phyloP scores from a whole-genome alignment of 2,113 vertebrate genomes.

The Peucedramus taeniatus region DNA sequence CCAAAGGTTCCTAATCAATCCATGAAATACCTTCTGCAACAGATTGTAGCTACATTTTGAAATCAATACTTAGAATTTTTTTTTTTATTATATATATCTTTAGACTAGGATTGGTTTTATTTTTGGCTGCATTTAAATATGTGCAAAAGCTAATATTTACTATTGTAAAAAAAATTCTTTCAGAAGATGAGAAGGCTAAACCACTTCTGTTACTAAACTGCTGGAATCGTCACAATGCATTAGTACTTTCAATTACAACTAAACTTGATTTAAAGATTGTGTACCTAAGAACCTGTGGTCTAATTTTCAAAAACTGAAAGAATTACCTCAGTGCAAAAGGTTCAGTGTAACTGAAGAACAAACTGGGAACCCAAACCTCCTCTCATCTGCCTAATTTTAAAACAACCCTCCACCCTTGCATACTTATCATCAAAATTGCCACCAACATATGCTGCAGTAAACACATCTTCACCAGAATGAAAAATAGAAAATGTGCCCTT shows the following conservation, averaged over 20 bases:
- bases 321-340: neutral
- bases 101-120: neutral
- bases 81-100: neutral
- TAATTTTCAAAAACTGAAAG: neutral
- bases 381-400: neutral
- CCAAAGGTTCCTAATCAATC: neutral
- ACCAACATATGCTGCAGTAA: neutral
- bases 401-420: neutral
- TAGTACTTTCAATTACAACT: neutral
- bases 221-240: neutral
- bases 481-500: neutral
- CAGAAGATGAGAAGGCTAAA: neutral
- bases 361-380: neutral
- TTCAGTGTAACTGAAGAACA: neutral
- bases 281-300: neutral
- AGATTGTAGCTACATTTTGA: neutral
- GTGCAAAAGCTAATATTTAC: neutral
- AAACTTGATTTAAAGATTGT: neutral
- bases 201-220: neutral
- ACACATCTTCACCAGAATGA: neutral
- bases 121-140: neutral
- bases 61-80: neutral
- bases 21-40: neutral
- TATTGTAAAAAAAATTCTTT: neutral
- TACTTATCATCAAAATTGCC: neutral